Conservation (phyloP, 2,797 vertebrate genomes). For the Peromyscus eremicus region DNA sequence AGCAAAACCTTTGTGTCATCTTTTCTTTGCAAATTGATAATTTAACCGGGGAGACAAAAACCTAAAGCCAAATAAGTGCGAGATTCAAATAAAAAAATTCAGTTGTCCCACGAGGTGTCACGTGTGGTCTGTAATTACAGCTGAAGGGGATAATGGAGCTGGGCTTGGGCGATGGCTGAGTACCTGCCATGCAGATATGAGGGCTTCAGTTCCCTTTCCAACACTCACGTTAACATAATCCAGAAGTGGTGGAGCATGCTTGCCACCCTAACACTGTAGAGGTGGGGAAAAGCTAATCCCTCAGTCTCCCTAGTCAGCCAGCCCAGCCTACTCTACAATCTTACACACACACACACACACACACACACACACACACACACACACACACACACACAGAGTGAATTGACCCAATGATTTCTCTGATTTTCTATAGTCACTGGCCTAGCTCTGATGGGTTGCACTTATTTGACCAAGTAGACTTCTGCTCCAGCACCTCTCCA, state of each 20-base stretch:
- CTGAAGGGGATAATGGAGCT: not conserved
- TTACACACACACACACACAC: not conserved
- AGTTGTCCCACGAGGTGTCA: not conserved
- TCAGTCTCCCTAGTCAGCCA: not conserved
- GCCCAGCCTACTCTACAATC: not conserved
- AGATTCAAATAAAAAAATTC: not conserved
- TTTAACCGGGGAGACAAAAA: not conserved
- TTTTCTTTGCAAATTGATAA: not conserved
- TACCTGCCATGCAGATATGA: too few species aligned
- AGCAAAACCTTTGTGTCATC: not conserved
- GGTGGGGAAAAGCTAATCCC: not conserved
- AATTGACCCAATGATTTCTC: not conserved
- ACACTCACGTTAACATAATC: not conserved
- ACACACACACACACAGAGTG: not conserved
- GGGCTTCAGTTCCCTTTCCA: not conserved
- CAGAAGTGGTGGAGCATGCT: not conserved
- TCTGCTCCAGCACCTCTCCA: not conserved
- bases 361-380: not conserved
- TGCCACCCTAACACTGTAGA: not conserved
- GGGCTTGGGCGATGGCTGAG: not conserved
- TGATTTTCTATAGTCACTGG: not conserved
- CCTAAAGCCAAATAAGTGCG: not conserved
- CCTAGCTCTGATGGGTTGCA: not conserved
- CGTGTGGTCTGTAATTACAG: not conserved
- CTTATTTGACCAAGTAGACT: rapidly evolving